Evolutionary conservation across 2,797 vertebrate species (phyloP).

Genomic region (Enteromius trimaculatus): DNA sequence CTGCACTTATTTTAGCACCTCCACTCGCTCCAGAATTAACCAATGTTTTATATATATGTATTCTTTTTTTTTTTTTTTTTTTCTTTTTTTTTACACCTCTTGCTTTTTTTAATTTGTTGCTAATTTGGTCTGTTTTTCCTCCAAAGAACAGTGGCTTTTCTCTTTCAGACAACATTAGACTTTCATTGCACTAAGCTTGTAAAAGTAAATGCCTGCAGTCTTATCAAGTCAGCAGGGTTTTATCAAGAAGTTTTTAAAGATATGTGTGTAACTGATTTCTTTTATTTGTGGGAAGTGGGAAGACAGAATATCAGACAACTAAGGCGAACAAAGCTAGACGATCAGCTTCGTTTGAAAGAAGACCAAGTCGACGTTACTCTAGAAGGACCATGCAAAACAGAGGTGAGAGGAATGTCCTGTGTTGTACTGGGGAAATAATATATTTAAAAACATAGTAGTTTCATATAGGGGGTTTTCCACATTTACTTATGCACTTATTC

Average conservation of each 20-base stretch:
- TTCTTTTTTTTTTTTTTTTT: background rate
- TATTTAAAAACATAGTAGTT: background rate
- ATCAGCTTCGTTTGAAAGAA: conserved; percentile 93
- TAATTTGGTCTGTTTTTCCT: conserved; percentile 17
- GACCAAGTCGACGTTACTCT: conserved; percentile 95
- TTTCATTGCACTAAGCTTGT: conserved; percentile 13
- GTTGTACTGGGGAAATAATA: background rate
- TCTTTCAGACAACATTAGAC: conserved; percentile 17
- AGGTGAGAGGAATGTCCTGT: conserved; percentile 74
- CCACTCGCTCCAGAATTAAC: background rate
- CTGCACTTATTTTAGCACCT: conserved; percentile 5
- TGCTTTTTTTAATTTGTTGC: background rate
- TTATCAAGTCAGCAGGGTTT: conserved; percentile 28
- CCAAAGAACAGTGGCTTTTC: background rate
- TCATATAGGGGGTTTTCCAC: background rate
- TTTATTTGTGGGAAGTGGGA: conserved; percentile 80
- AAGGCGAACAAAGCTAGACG: conserved; percentile 93
- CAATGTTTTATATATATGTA: too few relatives aligned
- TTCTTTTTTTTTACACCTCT: background rate
- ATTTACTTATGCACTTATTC: background rate
- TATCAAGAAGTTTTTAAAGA: conserved; percentile 7
- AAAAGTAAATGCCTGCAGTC: conserved; percentile 27
- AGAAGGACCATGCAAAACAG: conserved; percentile 88
- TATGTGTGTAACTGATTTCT: background rate
- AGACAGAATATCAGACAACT: conserved; percentile 98